These are phyloP conservation scores for Theristicus caerulescens DNA, from an alignment of 2,113 vertebrate genomes.

Conservation along the genomic window DNA sequence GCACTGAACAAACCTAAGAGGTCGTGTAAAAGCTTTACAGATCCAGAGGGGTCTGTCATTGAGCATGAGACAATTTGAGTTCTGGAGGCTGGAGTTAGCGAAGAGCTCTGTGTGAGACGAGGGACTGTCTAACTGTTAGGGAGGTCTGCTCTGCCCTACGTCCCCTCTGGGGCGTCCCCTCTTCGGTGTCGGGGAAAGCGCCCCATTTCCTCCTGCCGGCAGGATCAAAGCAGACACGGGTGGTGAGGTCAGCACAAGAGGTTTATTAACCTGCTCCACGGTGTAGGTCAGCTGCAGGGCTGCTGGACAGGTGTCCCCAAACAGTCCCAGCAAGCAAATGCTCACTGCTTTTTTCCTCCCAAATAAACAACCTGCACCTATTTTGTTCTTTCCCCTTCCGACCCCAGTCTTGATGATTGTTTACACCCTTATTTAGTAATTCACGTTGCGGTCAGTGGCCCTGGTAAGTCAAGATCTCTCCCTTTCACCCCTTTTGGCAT, in stretches of 20 bases:
- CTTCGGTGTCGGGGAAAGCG: fast-evolving
- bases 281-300: background rate
- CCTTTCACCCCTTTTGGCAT: background rate
- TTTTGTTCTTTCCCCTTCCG: background rate
- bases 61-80: background rate
- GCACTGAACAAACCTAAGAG: background rate
- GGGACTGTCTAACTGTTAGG: background rate
- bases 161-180: background rate
- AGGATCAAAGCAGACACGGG: background rate
- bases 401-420: background rate
- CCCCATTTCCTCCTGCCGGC: background rate
- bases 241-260: background rate
- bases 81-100: background rate
- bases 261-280: background rate
- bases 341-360: background rate
- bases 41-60: background rate
- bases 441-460: background rate
- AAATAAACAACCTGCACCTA: background rate
- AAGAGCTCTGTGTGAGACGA: background rate
- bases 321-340: background rate
- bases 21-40: background rate
- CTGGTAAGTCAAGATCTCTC: background rate
- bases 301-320: background rate
- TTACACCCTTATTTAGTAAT: background rate
- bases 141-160: background rate